A percentile compares a stretch with the other conserved stretches of the same genome.
These are phyloP conservation scores for Oreamnos americanus DNA, from an alignment of 2,113 vertebrate species.

Conservation along the genomic window DNA sequence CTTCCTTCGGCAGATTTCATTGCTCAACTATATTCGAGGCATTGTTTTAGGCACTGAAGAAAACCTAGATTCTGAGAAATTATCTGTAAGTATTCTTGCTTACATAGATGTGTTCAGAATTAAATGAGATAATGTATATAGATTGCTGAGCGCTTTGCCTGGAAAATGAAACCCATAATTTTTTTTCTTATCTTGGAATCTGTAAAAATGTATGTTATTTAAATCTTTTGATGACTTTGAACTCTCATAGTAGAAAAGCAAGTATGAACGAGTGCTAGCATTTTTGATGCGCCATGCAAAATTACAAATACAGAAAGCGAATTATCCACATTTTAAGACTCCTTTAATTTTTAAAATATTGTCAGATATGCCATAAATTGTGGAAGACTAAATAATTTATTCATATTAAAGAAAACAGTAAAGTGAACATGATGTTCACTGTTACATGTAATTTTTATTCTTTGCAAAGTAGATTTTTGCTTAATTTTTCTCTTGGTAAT, in stretches of 20 bases:
- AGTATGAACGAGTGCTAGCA: background rate
- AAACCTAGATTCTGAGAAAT: background rate
- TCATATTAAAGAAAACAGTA: background rate
- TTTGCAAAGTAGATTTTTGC: background rate
- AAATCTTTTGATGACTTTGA: background rate
- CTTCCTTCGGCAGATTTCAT: background rate
- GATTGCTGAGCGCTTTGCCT: background rate
- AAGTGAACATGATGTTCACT: background rate
- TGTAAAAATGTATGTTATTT: background rate
- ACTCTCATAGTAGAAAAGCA: background rate
- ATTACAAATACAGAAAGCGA: background rate
- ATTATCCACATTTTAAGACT: background rate
- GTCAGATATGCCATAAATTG: background rate
- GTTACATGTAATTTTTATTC: background rate
- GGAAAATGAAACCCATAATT: background rate
- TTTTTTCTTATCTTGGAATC: background rate
- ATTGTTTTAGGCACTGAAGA: background rate
- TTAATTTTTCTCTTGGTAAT: background rate
- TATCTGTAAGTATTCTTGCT: background rate
- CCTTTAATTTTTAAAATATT: constrained; percentile 3
- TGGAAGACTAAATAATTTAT: background rate
- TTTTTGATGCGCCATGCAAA: background rate
- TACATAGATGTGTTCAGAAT: background rate
- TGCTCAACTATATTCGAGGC: background rate
- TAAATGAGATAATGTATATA: background rate